Conservation (phyloP, 2,797 vertebrate species). For the Cynodonichthys magdalenae region DNA sequence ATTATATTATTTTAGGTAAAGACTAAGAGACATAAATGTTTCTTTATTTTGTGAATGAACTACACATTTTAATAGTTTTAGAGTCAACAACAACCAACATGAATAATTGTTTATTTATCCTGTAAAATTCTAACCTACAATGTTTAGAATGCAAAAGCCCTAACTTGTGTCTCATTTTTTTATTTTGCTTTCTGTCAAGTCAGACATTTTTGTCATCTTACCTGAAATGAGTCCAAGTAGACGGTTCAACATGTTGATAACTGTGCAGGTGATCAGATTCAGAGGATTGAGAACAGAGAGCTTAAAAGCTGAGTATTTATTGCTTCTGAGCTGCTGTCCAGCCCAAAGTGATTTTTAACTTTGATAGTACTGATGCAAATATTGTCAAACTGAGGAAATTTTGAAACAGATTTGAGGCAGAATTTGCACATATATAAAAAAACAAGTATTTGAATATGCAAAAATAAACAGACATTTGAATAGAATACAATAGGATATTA, state of each 20-base stretch:
- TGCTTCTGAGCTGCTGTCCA: neutral
- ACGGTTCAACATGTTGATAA: neutral
- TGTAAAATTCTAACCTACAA: neutral
- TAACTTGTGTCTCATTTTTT: too few species aligned
- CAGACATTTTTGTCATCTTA: neutral
- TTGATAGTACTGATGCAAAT: neutral
- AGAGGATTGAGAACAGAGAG: neutral
- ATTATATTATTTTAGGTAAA: too few species aligned
- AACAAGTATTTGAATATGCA: too few species aligned
- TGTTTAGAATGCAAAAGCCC: neutral
- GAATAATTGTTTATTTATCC: too few species aligned
- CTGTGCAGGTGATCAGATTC: neutral
- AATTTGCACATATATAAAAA: too few species aligned
- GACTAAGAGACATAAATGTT: too few species aligned
- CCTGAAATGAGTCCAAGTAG: neutral
- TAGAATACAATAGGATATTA: too few species aligned
- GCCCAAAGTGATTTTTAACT: neutral
- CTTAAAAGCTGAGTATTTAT: neutral
- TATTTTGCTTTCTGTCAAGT: neutral
- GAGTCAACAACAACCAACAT: too few species aligned
- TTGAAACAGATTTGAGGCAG: too few species aligned
- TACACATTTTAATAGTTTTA: too few species aligned
- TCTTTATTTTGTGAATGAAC: too few species aligned
- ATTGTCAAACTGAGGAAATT: neutral
- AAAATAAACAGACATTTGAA: too few species aligned